Evolutionary conservation across 2,797 vertebrate genomes (phyloP), one percentile per base, ranked within the genome.

Genomic region (Argya squamiceps): DNA sequence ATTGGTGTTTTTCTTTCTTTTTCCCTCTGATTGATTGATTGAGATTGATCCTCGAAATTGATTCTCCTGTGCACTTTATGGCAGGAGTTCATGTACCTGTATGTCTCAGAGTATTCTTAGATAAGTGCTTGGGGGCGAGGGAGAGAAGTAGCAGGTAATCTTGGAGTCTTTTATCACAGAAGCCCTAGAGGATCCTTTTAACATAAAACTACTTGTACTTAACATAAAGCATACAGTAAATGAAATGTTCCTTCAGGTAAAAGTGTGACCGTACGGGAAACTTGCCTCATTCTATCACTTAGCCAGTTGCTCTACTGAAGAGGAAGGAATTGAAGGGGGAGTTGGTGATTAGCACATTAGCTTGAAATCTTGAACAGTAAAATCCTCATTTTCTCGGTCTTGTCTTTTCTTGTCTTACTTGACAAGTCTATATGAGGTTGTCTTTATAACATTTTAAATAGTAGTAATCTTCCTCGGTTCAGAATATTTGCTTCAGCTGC

Each of bases 401-500:
- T 95, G 47, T 84, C 68, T 95, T 73, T 80, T 83, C 89, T 91
- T 92, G 41, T 93, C 74, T 87, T 84, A 77, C 64, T 89, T 96
- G 91, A 95, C 94, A 96, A 86, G 73, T 32, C 63, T 70, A 7
- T 75, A 49, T 63, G 59, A 90, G 63, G 56, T 74, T 90, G 56
- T 81, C 79, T 79, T 94, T 88, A 56, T 41, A 90, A 93, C 52
- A 64, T 96, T 83, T 95, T 78, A 94, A 95, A 93, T 91, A 89
- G 84, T 88, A 88, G 68, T 90, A 95, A 89, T 97, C 78, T 93
- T 92, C 60, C 84, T 85, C 39, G 55, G 64, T 93, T 92, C 81
- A 84, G 90, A 96, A 80, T 94, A 96, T 94, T 93, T 96, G 75
- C 94, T 85, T 87, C 84, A 95, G 80, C 84, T 92, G 78, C 86